These are phyloP conservation scores for Bruchidius siliquastri DNA, from an alignment of 2,888 invertebrate genomes.

Conservation along the genomic window DNA sequence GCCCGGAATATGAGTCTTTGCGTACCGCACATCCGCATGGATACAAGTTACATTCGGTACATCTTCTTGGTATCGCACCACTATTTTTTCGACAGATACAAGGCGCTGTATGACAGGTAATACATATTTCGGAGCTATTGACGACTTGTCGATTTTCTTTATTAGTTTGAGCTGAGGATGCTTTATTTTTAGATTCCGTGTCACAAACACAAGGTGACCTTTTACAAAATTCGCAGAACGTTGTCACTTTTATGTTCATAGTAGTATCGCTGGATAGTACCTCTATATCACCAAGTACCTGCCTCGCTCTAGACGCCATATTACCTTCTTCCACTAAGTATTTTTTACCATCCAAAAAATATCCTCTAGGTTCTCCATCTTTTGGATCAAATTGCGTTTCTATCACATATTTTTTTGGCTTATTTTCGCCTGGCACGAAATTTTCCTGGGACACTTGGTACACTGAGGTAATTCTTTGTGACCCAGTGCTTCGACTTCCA, in stretches of 20 bases:
- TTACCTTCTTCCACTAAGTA: conserved; percentile 17
- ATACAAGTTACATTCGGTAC: neutral
- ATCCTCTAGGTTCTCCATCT: conserved; percentile 13
- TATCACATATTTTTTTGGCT: conserved; percentile 28
- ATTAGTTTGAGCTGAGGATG: neutral
- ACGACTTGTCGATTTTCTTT: neutral
- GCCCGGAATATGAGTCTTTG: neutral
- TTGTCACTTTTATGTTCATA: conserved; percentile 29
- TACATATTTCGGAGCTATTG: neutral
- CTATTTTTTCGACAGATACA: conserved; percentile 4
- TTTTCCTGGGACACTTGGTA: conserved; percentile 27
- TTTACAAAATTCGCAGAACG: conserved; percentile 21
- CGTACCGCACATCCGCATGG: conserved; percentile 1
- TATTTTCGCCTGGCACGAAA: conserved; percentile 1
- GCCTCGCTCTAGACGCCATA: neutral
- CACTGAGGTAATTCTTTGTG: conserved; percentile 27
- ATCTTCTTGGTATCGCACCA: neutral
- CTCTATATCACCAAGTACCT: conserved; percentile 26
- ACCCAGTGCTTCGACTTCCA: neutral
- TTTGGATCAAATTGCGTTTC: conserved; percentile 23
- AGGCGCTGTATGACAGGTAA: neutral
- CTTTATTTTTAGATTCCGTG: neutral
- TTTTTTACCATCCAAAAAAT: conserved; percentile 20
- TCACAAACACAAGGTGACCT: conserved; percentile 18
- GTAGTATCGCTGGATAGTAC: conserved; percentile 25